Evolutionary conservation across 1,140 invertebrate species (phyloP).

Genomic region (Drosophila orosa): DNA sequence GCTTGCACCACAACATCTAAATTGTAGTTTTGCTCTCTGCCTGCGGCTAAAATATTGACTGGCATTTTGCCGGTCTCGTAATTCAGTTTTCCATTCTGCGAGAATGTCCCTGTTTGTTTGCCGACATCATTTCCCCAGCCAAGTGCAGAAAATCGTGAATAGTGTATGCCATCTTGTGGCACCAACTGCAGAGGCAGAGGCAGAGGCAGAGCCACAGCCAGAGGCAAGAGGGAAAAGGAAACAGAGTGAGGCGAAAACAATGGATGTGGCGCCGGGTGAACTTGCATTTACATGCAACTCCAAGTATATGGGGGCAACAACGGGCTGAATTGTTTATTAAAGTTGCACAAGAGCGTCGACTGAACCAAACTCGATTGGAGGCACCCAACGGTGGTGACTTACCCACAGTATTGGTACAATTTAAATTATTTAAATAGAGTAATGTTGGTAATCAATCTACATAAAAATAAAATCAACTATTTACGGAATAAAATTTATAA

Average conservation of each 20-base stretch:
- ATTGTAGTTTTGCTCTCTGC: neutral
- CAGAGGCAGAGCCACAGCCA: neutral
- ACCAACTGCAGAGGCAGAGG: neutral
- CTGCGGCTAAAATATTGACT: conserved; percentile 42
- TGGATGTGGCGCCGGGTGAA: conserved; percentile 47
- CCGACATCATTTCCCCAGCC: conserved; percentile 41
- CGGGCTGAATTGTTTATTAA: conserved; percentile 58
- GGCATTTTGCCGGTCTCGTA: conserved; percentile 30
- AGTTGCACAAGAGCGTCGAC: conserved; percentile 42
- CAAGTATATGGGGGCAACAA: conserved; percentile 30
- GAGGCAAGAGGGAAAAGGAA: neutral
- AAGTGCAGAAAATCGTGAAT: conserved; percentile 34
- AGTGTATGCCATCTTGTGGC: conserved; percentile 41
- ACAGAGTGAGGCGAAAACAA: conserved; percentile 28
- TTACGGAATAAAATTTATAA: neutral
- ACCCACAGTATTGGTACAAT: neutral
- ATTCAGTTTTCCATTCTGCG: conserved; percentile 31
- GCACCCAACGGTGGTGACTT: neutral
- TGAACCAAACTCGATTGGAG: conserved; percentile 9
- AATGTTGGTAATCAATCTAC: no score
- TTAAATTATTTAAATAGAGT: neutral
- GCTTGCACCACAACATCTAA: conserved; percentile 1
- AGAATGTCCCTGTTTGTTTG: conserved; percentile 26
- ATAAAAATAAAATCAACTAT: neutral
- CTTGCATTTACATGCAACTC: conserved; percentile 34